phyloP scores from a whole-genome alignment of 2,113 vertebrate species.

The Caretta caretta region DNA sequence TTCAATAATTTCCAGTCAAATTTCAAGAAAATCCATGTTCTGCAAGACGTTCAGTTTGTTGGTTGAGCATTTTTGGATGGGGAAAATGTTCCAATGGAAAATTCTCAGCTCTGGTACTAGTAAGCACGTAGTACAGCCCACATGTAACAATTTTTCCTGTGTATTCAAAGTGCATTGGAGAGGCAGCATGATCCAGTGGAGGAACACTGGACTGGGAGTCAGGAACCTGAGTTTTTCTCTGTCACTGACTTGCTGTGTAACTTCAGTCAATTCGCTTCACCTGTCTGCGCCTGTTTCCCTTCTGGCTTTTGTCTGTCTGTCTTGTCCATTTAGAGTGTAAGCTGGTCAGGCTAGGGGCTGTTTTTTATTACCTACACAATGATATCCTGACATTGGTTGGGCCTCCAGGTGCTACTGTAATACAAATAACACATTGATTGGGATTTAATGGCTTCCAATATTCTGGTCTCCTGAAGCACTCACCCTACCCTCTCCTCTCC shows the following conservation, averaged over 20 bases:
- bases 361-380: not conserved
- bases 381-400: not conserved
- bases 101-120: not conserved
- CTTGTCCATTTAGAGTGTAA: not conserved
- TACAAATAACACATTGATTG: not conserved
- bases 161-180: not conserved
- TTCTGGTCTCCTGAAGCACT: not conserved
- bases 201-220: not conserved
- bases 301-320: not conserved
- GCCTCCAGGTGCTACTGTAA: not conserved
- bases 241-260: not conserved
- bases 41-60: not conserved
- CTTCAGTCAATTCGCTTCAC: not conserved
- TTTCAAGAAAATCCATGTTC: not conserved
- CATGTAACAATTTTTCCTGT: not conserved
- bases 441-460: not conserved
- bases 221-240: not conserved
- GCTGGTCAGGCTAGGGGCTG: not conserved
- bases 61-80: not conserved
- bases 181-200: not conserved
- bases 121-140: not conserved
- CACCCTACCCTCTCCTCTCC: accelerated
- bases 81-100: not conserved
- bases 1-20: not conserved
- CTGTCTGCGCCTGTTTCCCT: not conserved